Base-by-base conservation (phyloP, 2,113 vertebrate species). In the Corythornis cristatus region DNA sequence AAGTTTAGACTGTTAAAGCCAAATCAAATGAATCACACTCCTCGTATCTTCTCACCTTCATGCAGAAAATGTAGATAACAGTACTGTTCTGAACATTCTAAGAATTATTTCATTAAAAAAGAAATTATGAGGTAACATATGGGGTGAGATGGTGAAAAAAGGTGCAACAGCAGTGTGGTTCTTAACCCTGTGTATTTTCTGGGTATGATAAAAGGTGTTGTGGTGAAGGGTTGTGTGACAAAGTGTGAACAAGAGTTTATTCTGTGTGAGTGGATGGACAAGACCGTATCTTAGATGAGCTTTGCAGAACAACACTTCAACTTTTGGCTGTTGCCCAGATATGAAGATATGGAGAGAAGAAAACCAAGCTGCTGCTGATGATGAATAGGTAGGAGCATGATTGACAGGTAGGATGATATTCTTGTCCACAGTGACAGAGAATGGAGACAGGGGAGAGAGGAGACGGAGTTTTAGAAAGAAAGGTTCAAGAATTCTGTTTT, bases 401-500 rank as follows among this genome's bases (percentile, higher is more conserved):
- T 23, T 90, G 90, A 90, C 37, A 84, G 26, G 35, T 50, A 66
- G 25, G 40, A 84, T 50, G 80, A 58, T 50, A 88, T 75, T 25
- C 11, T 75, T 89, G 66, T 79, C 81, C 75, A 56, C 8, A 70
- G 33, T 58, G 56, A 56, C 1, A 65, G n/a, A 73, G 62, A 82
- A 89, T 8, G 66, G 62, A 94, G 54, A 42, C 0, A 11, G 66
- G 66, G 17, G 29, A 89, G 26, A 79, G 31, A 65, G 28, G 28
- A 91, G 5, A 57, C 14, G 66, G 37, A 3, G 11, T 72, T 85
- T 50, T 61, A 29, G 7, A n/a, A 65, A 12, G 26, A 91, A 57
- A 91, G 86, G 57, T 72, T 80, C 60, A 95, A 68, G 31, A 86
- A 10, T 51, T 76, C 42, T 60, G 42, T 74, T 91, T 91, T 70